Evolutionary conservation across 2,797 vertebrate species (phyloP), one percentile per base, ranked within the genome.

Genomic region (Alfaro cultratus): DNA sequence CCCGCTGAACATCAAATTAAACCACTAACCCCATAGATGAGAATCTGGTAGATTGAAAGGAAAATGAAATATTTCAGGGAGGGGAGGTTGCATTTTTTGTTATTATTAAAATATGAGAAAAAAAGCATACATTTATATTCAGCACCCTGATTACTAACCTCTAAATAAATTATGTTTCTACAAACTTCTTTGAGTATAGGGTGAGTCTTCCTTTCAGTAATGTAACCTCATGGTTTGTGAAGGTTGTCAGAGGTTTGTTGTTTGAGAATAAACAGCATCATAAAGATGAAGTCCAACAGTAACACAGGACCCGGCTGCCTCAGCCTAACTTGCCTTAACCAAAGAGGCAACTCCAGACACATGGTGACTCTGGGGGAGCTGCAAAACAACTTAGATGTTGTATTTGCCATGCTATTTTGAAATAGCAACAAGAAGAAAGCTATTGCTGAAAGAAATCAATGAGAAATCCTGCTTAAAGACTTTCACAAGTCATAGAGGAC

Each of bases 1-100:
- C 21, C 72, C 29, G 16, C 71, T 46, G 67, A 60, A 39, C 49
- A 71, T 45, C 83, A 85, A 64, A 62, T 70, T 82, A 43, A 76
- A 80, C 41, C 39, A n/a, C 67, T 70, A 70, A 70, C 10, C 36
- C 11, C 26, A n/a, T 13, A 43, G 23, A 70, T 16, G 23, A n/a
- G n/a, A 45, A 71, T 71, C 68, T 45, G 64, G 64, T 9, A 36
- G 60, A 36, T 39, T 21, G 41, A 15, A 29, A 71, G 12, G 21
- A n/a, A 45, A 43, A 70, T 26, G 4, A 43, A 70, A 45, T 13
- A 4, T 45, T 26, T 53, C 51, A 10, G 51, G 51, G 1, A 53
- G 51, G 9, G 51, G 23, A 53, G 41, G 9, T n/a, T 70, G 15
- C n/a, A 13, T 62, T 62, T 62, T 29, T 34, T 60, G 5, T 16